These are phyloP conservation scores for Vidua chalybeata DNA, from an alignment of 2,113 vertebrate genomes.

Conservation along the genomic window DNA sequence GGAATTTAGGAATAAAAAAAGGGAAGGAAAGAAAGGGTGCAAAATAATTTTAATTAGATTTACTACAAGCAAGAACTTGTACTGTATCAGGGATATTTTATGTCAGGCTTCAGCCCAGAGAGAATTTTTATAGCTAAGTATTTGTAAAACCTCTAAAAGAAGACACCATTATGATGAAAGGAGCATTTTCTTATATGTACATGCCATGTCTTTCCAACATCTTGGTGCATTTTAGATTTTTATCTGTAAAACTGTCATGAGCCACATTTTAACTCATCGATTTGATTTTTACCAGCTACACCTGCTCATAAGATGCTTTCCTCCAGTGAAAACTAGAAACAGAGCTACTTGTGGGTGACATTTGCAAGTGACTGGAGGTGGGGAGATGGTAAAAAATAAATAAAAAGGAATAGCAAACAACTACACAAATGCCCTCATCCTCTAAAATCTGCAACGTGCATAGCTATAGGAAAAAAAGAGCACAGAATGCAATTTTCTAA, in stretches of 20 bases:
- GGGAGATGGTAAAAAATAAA: not conserved
- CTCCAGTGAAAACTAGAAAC: constrained; percentile 17
- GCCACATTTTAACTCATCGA: constrained; percentile 30
- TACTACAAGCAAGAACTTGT: constrained; percentile 2
- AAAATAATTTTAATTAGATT: constrained; percentile 29
- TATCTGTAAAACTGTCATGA: constrained; percentile 41
- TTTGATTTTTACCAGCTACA: constrained; percentile 39
- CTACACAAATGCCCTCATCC: not conserved
- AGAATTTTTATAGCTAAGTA: constrained; percentile 44
- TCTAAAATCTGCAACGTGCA: not conserved
- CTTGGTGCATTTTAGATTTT: constrained; percentile 19
- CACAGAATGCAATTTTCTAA: not conserved
- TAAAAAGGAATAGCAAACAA: not conserved
- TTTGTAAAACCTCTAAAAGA: constrained; percentile 37
- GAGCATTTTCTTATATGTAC: constrained; percentile 19
- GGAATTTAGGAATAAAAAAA: not conserved
- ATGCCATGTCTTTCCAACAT: constrained; percentile 6
- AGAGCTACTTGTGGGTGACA: constrained; percentile 36
- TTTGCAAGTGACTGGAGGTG: constrained; percentile 23
- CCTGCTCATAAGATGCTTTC: not conserved
- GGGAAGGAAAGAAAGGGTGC: not conserved
- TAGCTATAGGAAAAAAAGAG: not conserved
- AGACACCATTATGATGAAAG: not conserved
- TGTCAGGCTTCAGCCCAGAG: constrained; percentile 9
- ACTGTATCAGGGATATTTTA: not conserved